Base-by-base conservation (phyloP, 2,113 vertebrate species). In the Hiodon alosoides region DNA sequence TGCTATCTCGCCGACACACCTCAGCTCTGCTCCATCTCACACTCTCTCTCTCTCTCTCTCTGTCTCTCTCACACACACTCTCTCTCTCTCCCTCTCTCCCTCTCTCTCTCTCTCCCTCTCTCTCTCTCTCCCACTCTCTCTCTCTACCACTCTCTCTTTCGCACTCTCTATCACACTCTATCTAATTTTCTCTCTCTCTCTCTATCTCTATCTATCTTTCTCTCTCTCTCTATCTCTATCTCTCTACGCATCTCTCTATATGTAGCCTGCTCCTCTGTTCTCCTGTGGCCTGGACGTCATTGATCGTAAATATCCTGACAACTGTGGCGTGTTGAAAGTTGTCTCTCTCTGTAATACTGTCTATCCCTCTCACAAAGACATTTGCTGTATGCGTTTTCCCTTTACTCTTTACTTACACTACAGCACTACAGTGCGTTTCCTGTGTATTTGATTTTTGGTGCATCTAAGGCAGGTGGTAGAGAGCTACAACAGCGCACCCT, bases 1-100 rank as follows among this genome's bases (percentile, higher is more conserved):
- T 60, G 17, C 73, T 60, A 71, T 78, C n/a, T 79, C 55, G 47
- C 62, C 52, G 67, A 8, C 16, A 13, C 46, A 66, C 71, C 64
- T 17, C 14, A 3, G 69, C 53, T 62, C 46, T n/a, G 16, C 59
- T 61, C 10, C 46, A 31, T n/a, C 70, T 59, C 11, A 3, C 13
- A 7, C n/a, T 62, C 59, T 52, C 46, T 7, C 31, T 66, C 2
- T 16, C 16, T 16, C 5, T 17, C 52, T 46, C 71, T 8, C 4
- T 17, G 10, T 13, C n/a, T 57, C 46, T n/a, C 10, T 52, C 46
- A 14, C 46, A 5, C 16, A 13, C 46, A 66, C 71, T 69, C 14
- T 14, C 5, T 73, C 53, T 62, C 46, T n/a, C 59, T 14, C 7
- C 46, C 11, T 48, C 59, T 61, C 10, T 51, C 50, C 14, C 70